Evolutionary conservation across 2,888 invertebrate genomes (phyloP).

Genomic region (Leucozona laternaria): DNA sequence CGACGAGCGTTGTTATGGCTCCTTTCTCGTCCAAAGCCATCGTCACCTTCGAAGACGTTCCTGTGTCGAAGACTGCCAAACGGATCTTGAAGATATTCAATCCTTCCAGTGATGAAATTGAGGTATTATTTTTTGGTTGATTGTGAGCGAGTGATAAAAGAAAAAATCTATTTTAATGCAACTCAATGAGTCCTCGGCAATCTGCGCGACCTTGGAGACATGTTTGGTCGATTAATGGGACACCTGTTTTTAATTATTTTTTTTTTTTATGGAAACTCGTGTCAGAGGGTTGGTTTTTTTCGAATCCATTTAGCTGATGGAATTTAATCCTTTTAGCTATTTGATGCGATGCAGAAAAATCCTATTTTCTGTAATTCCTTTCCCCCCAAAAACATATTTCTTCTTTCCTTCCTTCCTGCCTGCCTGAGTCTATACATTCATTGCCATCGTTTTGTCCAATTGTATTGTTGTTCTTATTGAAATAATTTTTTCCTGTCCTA

Average conservation of each 20-base stretch:
- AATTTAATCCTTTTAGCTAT: background rate
- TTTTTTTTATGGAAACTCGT: slow-evolving; percentile 8
- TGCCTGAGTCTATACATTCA: background rate
- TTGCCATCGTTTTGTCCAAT: background rate
- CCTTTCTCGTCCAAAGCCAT: slow-evolving; percentile 88
- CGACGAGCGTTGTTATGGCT: slow-evolving; percentile 85
- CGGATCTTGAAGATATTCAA: slow-evolving; percentile 86
- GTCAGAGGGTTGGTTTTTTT: background rate
- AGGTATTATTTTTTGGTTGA: slow-evolving; percentile 79
- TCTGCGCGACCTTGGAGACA: slow-evolving; percentile 60
- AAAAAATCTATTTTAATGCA: background rate
- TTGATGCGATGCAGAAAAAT: background rate
- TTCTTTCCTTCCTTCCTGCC: background rate
- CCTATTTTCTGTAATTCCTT: background rate
- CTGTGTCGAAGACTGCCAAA: slow-evolving; percentile 85
- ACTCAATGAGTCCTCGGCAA: slow-evolving; percentile 7
- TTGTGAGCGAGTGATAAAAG: background rate
- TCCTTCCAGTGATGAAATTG: slow-evolving; percentile 84
- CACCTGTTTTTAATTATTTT: slow-evolving; percentile 17
- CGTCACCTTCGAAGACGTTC: slow-evolving; percentile 88
- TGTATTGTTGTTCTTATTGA: background rate
- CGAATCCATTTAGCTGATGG: background rate
- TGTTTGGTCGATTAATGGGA: slow-evolving; percentile 69
- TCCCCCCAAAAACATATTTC: background rate
- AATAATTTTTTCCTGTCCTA: background rate